These are phyloP conservation scores for Galaxias olidus DNA, from an alignment of 2,797 vertebrate genomes.

Conservation along the genomic window DNA sequence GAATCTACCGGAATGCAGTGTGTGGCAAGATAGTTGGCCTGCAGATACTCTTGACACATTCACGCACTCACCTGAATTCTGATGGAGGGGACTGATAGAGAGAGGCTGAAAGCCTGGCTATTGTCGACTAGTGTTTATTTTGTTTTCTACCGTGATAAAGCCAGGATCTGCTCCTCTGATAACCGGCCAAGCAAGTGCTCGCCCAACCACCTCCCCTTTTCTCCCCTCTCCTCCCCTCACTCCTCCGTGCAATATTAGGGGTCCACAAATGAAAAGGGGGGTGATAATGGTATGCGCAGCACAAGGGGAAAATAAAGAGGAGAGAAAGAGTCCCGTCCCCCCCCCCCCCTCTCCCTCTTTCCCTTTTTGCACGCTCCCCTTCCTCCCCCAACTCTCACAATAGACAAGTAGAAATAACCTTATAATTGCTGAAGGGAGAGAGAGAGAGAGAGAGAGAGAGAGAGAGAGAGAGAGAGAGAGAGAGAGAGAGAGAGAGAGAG, in stretches of 20 bases:
- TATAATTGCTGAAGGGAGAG: conserved; percentile 70
- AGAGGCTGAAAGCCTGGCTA: conserved; percentile 57
- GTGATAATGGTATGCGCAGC: conserved; percentile 71
- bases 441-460: conserved; percentile 11
- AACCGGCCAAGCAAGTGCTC: conserved; percentile 60
- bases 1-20: conserved; percentile 47
- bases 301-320: conserved; percentile 33
- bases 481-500: conserved; percentile 52
- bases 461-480: no score
- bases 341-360: conserved; percentile 38
- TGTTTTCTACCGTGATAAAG: conserved; percentile 66
- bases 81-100: conserved; percentile 46
- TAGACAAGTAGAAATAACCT: conserved; percentile 73
- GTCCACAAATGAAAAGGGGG: conserved; percentile 65
- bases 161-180: conserved; percentile 64
- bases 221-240: conserved; percentile 48
- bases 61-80: conserved; percentile 47
- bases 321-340: conserved; percentile 49
- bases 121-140: conserved; percentile 72
- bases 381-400: conserved; percentile 68
- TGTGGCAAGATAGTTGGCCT: conserved; percentile 37
- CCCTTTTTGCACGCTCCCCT: conserved; percentile 40
- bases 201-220: conserved; percentile 41
- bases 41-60: conserved; percentile 51
- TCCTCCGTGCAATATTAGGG: conserved; percentile 57